These are phyloP conservation scores for Sphaerophoria rueppellii DNA, from an alignment of 2,888 invertebrate species.

Conservation along the genomic window DNA sequence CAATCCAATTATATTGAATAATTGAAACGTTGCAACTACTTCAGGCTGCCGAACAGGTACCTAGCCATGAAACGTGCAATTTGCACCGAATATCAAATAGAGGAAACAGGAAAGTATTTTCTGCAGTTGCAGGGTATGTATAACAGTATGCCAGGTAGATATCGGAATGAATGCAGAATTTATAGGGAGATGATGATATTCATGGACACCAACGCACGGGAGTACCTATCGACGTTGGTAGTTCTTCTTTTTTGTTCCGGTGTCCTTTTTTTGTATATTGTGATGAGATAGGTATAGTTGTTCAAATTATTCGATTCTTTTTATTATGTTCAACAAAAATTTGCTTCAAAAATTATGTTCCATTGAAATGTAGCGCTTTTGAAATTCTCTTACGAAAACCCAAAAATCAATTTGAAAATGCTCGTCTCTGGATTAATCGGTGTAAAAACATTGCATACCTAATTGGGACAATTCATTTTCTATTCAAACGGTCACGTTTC, in stretches of 20 bases:
- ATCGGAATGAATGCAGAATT: slow-evolving; percentile 22
- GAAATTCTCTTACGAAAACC: too few species aligned
- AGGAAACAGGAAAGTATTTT: slow-evolving; percentile 23
- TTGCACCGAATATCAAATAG: slow-evolving; percentile 27
- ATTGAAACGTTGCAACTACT: slow-evolving; percentile 63
- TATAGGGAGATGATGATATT: slow-evolving; percentile 8
- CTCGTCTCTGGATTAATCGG: too few species aligned
- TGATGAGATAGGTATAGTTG: background rate
- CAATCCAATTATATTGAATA: slow-evolving; percentile 65
- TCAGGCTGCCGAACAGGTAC: slow-evolving; percentile 12
- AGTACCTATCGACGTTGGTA: slow-evolving; percentile 7
- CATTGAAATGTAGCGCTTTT: too few species aligned
- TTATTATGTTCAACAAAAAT: too few species aligned
- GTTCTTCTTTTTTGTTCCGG: slow-evolving; percentile 7
- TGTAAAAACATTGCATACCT: too few species aligned
- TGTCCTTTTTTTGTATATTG: slow-evolving; percentile 30
- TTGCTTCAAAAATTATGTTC: too few species aligned
- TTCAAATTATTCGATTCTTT: too few species aligned
- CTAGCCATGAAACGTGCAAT: slow-evolving; percentile 38
- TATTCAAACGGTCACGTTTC: too few species aligned
- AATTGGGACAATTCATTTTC: too few species aligned
- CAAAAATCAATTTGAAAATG: too few species aligned
- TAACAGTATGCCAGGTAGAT: background rate
- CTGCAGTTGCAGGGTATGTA: background rate
- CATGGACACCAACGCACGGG: background rate